phyloP scores from a whole-genome alignment of 2,113 vertebrate species.

The Nycticebus coucang region DNA sequence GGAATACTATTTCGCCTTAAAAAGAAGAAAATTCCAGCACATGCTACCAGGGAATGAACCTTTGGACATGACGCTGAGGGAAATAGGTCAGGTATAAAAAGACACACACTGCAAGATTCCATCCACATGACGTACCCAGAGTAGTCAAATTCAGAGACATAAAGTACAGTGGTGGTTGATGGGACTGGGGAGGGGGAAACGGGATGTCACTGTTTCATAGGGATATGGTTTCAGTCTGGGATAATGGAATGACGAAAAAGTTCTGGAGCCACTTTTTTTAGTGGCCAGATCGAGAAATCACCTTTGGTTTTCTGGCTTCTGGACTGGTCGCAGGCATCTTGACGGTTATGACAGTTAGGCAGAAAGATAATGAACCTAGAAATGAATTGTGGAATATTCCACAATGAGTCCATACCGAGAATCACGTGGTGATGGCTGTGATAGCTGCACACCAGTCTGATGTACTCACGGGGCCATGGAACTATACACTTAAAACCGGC shows the following conservation, averaged over 20 bases:
- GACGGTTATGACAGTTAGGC: not conserved
- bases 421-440: fast-evolving
- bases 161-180: no score
- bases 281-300: not conserved
- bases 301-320: not conserved
- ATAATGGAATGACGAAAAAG: not conserved
- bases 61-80: not conserved
- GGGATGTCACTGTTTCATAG: not conserved
- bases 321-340: no score
- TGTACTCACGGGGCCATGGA: not conserved
- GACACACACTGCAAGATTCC: not conserved
- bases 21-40: not conserved
- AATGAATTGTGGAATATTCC: not conserved
- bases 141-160: no score
- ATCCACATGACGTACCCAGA: not conserved
- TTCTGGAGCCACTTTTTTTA: not conserved
- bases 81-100: not conserved
- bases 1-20: no score
- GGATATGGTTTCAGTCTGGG: not conserved
- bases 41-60: not conserved
- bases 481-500: not conserved
- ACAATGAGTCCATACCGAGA: not conserved
- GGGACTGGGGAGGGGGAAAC: not conserved
- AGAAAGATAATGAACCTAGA: not conserved
- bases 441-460: fast-evolving